A percentile compares a stretch with the other conserved stretches of the same genome.
These are phyloP conservation scores for Amphiprion percula DNA, from an alignment of 2,113 vertebrate genomes.

Conservation along the genomic window DNA sequence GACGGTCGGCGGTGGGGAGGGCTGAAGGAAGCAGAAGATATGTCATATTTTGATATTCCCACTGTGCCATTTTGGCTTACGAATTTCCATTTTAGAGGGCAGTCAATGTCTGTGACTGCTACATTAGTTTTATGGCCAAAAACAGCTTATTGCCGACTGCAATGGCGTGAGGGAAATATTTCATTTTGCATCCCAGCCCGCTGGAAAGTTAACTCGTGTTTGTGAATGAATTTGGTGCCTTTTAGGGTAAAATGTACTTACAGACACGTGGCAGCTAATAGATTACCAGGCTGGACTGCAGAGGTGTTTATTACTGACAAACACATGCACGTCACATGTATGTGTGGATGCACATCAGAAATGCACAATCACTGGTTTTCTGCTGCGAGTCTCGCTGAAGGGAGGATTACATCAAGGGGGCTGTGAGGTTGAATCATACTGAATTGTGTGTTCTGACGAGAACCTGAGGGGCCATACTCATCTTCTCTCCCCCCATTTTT, in stretches of 20 bases:
- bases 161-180: conserved; percentile 15
- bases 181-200: conserved; percentile 13
- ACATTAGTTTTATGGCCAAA: conserved; percentile 67
- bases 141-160: conserved; percentile 51
- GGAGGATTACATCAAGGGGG: conserved; percentile 38
- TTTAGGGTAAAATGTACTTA: rapidly evolving
- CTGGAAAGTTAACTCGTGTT: conserved; percentile 43
- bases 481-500: not conserved
- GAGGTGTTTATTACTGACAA: conserved; percentile 4
- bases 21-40: conserved; percentile 26
- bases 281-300: not conserved
- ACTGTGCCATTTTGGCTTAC: conserved; percentile 63
- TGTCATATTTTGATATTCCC: conserved; percentile 72
- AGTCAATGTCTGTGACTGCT: conserved; percentile 61
- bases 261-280: not conserved
- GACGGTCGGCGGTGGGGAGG: not conserved
- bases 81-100: conserved; percentile 77
- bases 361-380: conserved; percentile 1
- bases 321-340: not conserved
- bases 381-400: conserved; percentile 36
- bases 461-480: conserved; percentile 16
- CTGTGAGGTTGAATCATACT: conserved; percentile 57
- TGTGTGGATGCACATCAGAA: conserved; percentile 12
- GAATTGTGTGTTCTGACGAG: conserved; percentile 27
- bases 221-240: conserved; percentile 24